Evolutionary conservation across 2,797 vertebrate genomes (phyloP).

Genomic region (Oryzias sinensis): DNA sequence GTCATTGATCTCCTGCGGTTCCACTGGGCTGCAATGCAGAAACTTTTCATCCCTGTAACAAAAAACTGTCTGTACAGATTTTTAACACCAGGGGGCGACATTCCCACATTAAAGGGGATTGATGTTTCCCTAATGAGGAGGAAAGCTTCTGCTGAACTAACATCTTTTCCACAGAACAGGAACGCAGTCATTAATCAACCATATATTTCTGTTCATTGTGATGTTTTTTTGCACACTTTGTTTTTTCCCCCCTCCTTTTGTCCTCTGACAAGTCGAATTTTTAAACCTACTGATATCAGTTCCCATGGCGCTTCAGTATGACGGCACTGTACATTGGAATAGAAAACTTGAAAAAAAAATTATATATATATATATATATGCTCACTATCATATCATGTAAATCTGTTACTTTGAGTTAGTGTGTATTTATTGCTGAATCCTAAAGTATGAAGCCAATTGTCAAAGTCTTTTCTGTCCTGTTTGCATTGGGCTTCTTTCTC

Average conservation of each 20-base stretch:
- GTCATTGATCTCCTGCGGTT: conserved; percentile 31
- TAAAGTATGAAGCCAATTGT: too few relatives aligned
- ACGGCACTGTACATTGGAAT: too few relatives aligned
- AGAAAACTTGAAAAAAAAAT: too few relatives aligned
- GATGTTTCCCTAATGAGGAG: conserved; percentile 1
- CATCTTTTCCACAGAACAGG: background rate
- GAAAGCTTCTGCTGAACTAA: conserved; percentile 6
- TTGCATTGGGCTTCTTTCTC: too few relatives aligned
- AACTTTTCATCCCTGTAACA: conserved; percentile 40
- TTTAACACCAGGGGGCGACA: conserved; percentile 72
- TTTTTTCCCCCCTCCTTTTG: background rate
- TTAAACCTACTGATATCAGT: background rate
- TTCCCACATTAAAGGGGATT: conserved; percentile 36
- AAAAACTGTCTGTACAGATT: conserved; percentile 24
- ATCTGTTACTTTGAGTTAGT: too few relatives aligned
- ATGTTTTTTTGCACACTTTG: background rate
- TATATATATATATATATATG: too few relatives aligned
- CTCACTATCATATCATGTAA: too few relatives aligned
- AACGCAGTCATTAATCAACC: background rate
- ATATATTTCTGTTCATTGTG: background rate
- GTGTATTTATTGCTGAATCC: too few relatives aligned
- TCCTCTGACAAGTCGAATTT: background rate
- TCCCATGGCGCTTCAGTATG: too few relatives aligned
- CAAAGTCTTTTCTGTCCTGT: too few relatives aligned
- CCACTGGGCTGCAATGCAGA: conserved; percentile 79